Evolutionary conservation across 2,888 invertebrate species (phyloP).

Genomic region (Megalurothrips usitatus): DNA sequence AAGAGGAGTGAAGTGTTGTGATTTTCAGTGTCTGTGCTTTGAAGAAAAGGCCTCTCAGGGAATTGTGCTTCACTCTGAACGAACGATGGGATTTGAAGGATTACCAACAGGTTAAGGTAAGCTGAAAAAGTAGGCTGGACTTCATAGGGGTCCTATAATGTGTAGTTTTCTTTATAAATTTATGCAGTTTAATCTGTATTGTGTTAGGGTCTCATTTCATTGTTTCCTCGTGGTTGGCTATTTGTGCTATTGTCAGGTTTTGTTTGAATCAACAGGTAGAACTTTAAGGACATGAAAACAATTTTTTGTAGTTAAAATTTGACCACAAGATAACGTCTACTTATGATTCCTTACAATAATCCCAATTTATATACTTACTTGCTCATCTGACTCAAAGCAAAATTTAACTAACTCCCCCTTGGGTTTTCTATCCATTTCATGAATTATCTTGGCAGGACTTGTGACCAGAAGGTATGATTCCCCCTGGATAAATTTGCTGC

Average conservation of each 20-base stretch:
- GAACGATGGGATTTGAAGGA: slow-evolving; percentile 23
- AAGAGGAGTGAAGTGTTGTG: slow-evolving; percentile 5
- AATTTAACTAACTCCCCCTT: not conserved
- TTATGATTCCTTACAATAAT: not conserved
- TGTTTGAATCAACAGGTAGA: not conserved
- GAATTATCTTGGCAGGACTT: not conserved
- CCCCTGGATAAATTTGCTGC: not conserved
- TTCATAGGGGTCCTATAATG: not conserved
- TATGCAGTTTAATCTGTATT: too few species aligned
- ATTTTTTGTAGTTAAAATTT: not conserved
- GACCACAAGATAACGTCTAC: not conserved
- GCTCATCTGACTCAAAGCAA: not conserved
- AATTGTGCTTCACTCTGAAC: not conserved
- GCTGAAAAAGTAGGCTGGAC: not conserved
- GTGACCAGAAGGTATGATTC: not conserved
- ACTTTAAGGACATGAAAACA: not conserved
- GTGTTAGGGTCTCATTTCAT: too few species aligned
- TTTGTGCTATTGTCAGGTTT: too few species aligned
- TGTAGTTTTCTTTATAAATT: too few species aligned
- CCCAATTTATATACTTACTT: not conserved
- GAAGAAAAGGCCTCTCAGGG: not conserved
- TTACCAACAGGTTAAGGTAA: slow-evolving; percentile 25
- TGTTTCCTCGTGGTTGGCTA: too few species aligned
- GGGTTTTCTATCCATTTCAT: not conserved
- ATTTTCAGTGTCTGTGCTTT: not conserved